Conservation (phyloP, 2,797 vertebrate genomes). For the Masticophis lateralis region DNA sequence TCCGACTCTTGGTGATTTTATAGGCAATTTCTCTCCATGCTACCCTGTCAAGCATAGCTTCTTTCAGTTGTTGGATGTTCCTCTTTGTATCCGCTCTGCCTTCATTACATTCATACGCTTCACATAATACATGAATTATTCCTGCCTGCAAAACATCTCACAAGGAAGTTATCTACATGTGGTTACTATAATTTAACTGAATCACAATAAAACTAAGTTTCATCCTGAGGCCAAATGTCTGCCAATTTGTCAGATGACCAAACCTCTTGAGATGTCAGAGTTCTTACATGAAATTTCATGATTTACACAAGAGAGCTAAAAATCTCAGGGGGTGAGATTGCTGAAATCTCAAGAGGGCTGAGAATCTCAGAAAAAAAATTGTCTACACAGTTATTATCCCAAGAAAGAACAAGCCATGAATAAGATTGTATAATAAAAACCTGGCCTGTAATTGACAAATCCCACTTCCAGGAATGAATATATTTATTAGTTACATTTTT, state of each 20-base stretch:
- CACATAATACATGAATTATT: neutral
- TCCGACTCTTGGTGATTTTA: neutral
- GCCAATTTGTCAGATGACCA: neutral
- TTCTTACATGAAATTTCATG: neutral
- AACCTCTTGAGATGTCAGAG: neutral
- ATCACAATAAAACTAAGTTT: neutral
- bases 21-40: neutral
- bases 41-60: neutral
- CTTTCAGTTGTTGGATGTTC: neutral
- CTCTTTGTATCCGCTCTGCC: neutral
- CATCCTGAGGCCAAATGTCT: neutral
- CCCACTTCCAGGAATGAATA: neutral
- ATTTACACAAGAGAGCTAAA: neutral
- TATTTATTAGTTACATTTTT: neutral
- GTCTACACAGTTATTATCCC: neutral
- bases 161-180: neutral
- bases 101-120: neutral
- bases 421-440: neutral
- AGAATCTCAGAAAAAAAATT: neutral
- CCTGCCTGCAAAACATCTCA: neutral
- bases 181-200: neutral
- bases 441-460: neutral
- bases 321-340: neutral
- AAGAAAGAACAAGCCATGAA: neutral
- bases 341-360: neutral